Evolutionary conservation across 2,113 vertebrate genomes (phyloP), one percentile per base, ranked within the genome.

Genomic region (Balaeniceps rex): DNA sequence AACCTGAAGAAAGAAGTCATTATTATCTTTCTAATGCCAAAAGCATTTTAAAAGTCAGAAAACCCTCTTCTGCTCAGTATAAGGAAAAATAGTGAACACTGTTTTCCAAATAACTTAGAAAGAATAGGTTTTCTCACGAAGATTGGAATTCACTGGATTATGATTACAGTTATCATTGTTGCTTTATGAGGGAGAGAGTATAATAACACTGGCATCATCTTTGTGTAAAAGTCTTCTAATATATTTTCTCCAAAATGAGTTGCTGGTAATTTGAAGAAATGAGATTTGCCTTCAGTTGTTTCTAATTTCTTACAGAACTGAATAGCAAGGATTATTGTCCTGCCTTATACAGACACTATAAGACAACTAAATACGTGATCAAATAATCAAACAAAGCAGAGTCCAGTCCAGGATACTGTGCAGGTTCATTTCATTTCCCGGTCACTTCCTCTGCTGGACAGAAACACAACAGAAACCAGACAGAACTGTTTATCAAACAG

Each of bases 401-500:
- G 15, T 89, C 52, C 77, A 49, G 64, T 71, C 46, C 92, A 94
- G 77, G 83, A 90, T 66, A 64, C 69, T 52, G 13, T 90, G 71
- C 88, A 87, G 71, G 36, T 90, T 94, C 57, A 29, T 95, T 90
- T 90, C 7, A 87, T 94, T 94, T 95, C 69, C 80, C 44, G 40
- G 34, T 65, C 6, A 11, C 83, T 94, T 95, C 72, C 80, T 94
- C 52, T 88, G 57, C 74, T 87, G 76, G n/a, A 52, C 24, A 75
- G 77, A 81, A 83, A 81, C 42, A 74, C 12, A 70, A 54, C 24
- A 71, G 33, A 92, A 93, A 92, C 34, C 72, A 88, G 86, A 80
- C 46, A 79, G 69, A 78, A 69, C 25, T 88, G 64, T 86, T 92
- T 66, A 86, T 88, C 21, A 31, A 86, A 71, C 33, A 42, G 44